Evolutionary conservation across 2,888 invertebrate genomes (phyloP).

Genomic region (Blastobasis lacticolella): DNA sequence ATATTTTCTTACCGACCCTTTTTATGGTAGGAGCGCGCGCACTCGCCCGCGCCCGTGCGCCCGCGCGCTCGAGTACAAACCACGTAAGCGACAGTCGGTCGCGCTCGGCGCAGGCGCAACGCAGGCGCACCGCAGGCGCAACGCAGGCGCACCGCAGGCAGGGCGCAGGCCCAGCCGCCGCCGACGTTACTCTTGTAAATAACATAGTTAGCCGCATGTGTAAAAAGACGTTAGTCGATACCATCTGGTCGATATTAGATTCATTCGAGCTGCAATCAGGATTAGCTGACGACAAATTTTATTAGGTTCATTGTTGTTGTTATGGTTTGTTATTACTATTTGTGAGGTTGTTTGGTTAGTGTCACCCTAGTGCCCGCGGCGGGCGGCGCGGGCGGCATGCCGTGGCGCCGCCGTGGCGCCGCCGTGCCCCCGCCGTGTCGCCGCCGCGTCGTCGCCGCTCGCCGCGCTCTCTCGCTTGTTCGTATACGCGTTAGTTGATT

Average conservation of each 20-base stretch:
- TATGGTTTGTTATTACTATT: constrained; percentile 52
- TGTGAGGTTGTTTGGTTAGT: constrained; percentile 58
- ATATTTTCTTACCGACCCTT: constrained; percentile 72
- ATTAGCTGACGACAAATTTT: constrained; percentile 48
- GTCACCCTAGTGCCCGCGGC: constrained; percentile 41
- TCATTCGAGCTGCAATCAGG: constrained; percentile 64
- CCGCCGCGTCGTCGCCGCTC: constrained; percentile 17
- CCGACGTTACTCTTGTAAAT: constrained; percentile 54
- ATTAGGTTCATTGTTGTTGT: constrained; percentile 67
- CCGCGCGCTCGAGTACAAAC: constrained; percentile 67
- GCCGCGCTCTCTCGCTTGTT: constrained; percentile 60
- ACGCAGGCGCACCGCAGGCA: constrained; percentile 1
- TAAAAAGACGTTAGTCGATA: constrained; percentile 54
- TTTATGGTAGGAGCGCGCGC: constrained; percentile 66
- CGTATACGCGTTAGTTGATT: constrained; percentile 60
- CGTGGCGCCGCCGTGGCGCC: constrained; percentile 9
- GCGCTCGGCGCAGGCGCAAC: constrained; percentile 68
- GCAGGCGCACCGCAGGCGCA: constrained; percentile 11
- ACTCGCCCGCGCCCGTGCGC: constrained; percentile 62
- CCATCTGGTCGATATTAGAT: constrained; percentile 72
- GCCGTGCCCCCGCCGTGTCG: constrained; percentile 8
- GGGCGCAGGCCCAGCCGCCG: not conserved
- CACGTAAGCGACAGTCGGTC: constrained; percentile 71
- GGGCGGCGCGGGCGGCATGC: constrained; percentile 4
- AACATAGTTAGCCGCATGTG: constrained; percentile 70